Conservation (phyloP, 2,797 vertebrate species). For the Sitta carolinensis region DNA sequence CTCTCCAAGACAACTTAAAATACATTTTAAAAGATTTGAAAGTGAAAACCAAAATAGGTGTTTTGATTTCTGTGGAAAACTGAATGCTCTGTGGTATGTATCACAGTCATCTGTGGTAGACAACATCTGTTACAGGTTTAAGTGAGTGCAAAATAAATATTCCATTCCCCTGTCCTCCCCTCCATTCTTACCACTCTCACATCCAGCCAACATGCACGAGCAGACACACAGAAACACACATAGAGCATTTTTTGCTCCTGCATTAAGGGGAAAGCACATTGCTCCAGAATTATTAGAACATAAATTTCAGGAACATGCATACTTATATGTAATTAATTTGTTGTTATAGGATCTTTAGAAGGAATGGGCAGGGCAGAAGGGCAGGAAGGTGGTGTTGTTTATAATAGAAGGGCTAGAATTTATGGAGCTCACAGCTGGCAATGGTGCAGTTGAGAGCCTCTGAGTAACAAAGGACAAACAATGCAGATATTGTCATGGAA, state of each 20-base stretch:
- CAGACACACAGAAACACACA: not conserved
- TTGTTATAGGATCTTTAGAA: not conserved
- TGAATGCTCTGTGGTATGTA: not conserved
- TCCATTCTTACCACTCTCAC: not conserved
- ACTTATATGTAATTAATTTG: not conserved
- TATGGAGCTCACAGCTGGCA: not conserved
- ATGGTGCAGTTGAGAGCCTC: not conserved
- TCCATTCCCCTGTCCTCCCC: not conserved
- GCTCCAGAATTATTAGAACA: not conserved
- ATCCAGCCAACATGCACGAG: not conserved
- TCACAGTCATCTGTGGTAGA: not conserved
- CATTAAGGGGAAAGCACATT: not conserved
- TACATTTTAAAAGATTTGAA: not conserved
- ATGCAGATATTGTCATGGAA: rapidly evolving
- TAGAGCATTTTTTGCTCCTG: not conserved
- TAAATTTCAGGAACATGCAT: not conserved
- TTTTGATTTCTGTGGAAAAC: not conserved
- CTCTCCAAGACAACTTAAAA: not conserved
- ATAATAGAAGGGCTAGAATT: not conserved
- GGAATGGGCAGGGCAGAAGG: not conserved
- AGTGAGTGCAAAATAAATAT: not conserved
- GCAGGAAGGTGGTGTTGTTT: rapidly evolving
- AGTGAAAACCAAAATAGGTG: not conserved
- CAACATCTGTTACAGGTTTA: not conserved
- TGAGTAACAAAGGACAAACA: not conserved